Evolutionary conservation across 2,797 vertebrate genomes (phyloP).

Genomic region (Merluccius polli): DNA sequence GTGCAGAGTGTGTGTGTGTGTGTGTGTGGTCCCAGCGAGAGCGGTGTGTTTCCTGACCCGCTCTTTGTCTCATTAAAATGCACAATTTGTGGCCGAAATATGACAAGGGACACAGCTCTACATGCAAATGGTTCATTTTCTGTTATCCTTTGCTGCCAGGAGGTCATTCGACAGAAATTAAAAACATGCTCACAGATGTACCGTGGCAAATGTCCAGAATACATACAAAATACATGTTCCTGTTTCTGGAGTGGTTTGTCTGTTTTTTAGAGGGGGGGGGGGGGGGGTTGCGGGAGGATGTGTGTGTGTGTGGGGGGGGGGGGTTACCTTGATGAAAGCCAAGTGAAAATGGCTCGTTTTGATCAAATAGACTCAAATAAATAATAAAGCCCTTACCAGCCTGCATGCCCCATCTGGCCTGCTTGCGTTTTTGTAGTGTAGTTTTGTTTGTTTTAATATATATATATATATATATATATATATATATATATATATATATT

Average conservation of each 20-base stretch:
- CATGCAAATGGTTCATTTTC: slow-evolving; percentile 56
- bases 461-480: not conserved
- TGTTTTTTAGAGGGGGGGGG: slow-evolving; percentile 40
- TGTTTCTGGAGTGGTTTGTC: slow-evolving; percentile 55
- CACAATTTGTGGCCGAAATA: slow-evolving; percentile 41
- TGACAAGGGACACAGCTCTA: slow-evolving; percentile 44
- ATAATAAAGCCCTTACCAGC: slow-evolving; percentile 35
- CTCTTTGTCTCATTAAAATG: slow-evolving; percentile 48
- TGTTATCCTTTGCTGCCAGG: slow-evolving; percentile 56
- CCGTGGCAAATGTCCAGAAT: slow-evolving; percentile 66
- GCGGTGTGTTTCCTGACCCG: slow-evolving; percentile 35
- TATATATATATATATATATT: not conserved
- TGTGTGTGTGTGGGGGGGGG: too few species aligned
- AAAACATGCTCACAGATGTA: slow-evolving; percentile 59
- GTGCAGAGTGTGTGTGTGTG: not conserved
- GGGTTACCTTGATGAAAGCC: slow-evolving; percentile 62
- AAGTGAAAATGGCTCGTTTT: slow-evolving; percentile 55
- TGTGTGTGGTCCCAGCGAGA: slow-evolving; percentile 6
- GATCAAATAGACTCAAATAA: slow-evolving; percentile 65
- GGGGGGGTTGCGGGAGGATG: not conserved
- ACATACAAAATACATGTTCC: slow-evolving; percentile 67
- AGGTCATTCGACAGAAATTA: slow-evolving; percentile 63
- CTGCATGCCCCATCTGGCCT: slow-evolving; percentile 59
- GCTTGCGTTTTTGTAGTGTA: slow-evolving; percentile 42
- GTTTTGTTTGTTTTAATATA: slow-evolving; percentile 5